Evolutionary conservation across 2,797 vertebrate species (phyloP).

Genomic region (Sebastiscus albofasciatus): DNA sequence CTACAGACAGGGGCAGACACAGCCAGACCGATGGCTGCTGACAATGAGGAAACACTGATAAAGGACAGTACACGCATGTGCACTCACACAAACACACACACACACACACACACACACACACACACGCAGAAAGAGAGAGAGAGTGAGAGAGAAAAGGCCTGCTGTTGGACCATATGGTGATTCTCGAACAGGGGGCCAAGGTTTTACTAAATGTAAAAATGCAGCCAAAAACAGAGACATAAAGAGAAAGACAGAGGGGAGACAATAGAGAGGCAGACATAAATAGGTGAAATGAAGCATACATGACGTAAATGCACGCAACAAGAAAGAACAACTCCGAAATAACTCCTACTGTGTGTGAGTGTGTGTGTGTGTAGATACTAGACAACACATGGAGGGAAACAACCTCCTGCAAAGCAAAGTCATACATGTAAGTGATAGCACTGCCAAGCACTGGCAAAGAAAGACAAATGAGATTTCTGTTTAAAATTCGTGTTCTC

Average conservation of each 20-base stretch:
- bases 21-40: constrained; percentile 62
- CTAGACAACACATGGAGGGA: background rate
- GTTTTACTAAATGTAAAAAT: constrained; percentile 58
- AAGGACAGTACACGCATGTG: constrained; percentile 38
- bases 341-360: background rate
- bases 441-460: background rate
- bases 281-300: constrained; percentile 28
- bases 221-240: constrained; percentile 58
- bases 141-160: constrained; percentile 39
- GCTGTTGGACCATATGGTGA: constrained; percentile 73
- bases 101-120: background rate
- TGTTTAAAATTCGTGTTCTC: constrained; percentile 6
- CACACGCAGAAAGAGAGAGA: constrained; percentile 3
- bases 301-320: constrained; percentile 12
- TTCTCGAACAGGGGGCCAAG: constrained; percentile 53
- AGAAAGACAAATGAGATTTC: background rate
- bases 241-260: constrained; percentile 30
- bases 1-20: constrained; percentile 52
- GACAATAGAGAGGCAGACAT: constrained; percentile 1
- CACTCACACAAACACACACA: background rate
- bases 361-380: background rate
- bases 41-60: constrained; percentile 73
- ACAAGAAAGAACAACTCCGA: background rate
- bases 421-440: background rate
- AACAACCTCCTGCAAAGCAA: background rate